Evolutionary conservation across 2,888 invertebrate species (phyloP), one percentile per base, ranked within the genome.

Genomic region (Beris chalybata): DNA sequence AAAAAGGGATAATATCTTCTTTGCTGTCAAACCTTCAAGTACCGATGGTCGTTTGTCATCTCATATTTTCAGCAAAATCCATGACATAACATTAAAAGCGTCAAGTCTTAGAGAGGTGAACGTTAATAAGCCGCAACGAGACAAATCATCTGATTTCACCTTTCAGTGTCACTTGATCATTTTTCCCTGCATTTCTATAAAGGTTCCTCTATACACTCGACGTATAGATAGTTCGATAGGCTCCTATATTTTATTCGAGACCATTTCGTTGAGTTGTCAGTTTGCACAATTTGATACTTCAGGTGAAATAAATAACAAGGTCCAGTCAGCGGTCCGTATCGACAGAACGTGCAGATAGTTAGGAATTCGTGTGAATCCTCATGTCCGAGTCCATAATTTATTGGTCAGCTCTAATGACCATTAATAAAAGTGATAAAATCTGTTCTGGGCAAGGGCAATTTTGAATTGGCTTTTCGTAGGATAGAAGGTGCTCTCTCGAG

Each of bases 131-230:
- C 5, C 38, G 7, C 38, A 38, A 38, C 52, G 29, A 65, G 52
- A 65, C 52, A 58, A 58, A 65, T 65, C 65, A 65, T 57, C 44
- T 30, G 58, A 52, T n/a, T 58, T 65, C 52, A 65, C 57, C 58
- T 57, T 65, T 50, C 22, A 52, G 11, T 22, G 57, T 53, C 57
- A 50, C 58, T 31, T 44, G 57, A 50, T 50, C 52, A 48, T 57
- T 57, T 65, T 50, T 65, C 29, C 29, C 22, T 15, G 15, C 52
- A 15, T 29, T 52, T 52, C 52, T n/a, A 29, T 52, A 11, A 15
- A 4, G 15, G 52, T 15, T 4, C 52, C 50, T 15, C 12, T 22
- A 22, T 53, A 29, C 15, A 9, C 48, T n/a, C n/a, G 13, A 22
- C 22, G 22, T 22, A 22, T 22, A 22, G 22, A 30, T 13, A 50